Evolutionary conservation across 2,888 invertebrate genomes (phyloP).

Genomic region (Alloplasta piceator): DNA sequence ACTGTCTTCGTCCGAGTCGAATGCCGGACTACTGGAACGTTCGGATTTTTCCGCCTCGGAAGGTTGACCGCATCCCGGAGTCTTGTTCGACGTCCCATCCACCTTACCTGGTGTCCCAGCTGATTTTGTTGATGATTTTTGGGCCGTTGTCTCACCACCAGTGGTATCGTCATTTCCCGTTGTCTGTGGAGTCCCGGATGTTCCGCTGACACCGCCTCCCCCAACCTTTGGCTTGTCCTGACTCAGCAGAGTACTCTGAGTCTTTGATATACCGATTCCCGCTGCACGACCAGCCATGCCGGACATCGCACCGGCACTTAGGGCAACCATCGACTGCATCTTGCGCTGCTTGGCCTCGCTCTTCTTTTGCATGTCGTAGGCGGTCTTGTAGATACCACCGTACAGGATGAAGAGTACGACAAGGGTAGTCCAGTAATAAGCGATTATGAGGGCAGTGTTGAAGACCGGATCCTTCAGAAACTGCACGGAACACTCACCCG

Average conservation of each 20-base stretch:
- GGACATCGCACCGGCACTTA: slow-evolving; percentile 95
- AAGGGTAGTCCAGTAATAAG: slow-evolving; percentile 98
- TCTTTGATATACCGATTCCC: slow-evolving; percentile 93
- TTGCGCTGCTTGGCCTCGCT: slow-evolving; percentile 98
- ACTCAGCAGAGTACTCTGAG: slow-evolving; percentile 86
- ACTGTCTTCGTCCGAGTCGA: slow-evolving; percentile 97
- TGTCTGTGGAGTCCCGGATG: slow-evolving; percentile 78
- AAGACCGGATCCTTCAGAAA: slow-evolving; percentile 98
- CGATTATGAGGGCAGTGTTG: slow-evolving; percentile 97
- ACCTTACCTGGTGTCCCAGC: slow-evolving; percentile 53
- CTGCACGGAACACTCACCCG: slow-evolving; percentile 97
- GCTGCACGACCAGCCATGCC: slow-evolving; percentile 95
- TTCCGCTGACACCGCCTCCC: slow-evolving; percentile 82
- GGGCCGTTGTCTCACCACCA: slow-evolving; percentile 62
- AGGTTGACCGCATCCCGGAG: slow-evolving; percentile 75
- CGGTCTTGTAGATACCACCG: slow-evolving; percentile 98
- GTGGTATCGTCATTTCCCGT: slow-evolving; percentile 68
- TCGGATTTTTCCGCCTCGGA: slow-evolving; percentile 89
- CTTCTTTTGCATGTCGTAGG: slow-evolving; percentile 98
- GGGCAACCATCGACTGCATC: slow-evolving; percentile 97
- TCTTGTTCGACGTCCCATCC: slow-evolving; percentile 69
- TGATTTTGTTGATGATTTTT: slow-evolving; percentile 67
- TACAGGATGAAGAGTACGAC: slow-evolving; percentile 97
- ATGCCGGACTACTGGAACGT: slow-evolving; percentile 95
- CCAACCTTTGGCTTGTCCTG: slow-evolving; percentile 89